Evolutionary conservation across 2,888 invertebrate genomes (phyloP).

Genomic region (Eupithecia inturbata): DNA sequence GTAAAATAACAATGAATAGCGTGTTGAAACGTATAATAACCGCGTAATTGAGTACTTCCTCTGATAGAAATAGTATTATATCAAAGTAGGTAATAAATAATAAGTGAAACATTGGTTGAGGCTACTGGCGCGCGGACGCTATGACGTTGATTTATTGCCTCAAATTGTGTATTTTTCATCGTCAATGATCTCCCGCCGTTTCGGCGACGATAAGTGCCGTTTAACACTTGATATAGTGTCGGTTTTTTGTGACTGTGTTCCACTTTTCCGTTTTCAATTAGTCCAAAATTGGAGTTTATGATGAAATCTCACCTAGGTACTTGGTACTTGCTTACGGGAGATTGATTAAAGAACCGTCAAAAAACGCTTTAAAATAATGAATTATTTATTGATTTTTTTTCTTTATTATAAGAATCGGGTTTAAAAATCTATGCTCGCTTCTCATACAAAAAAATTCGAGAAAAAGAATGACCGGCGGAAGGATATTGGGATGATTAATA

Average conservation of each 20-base stretch:
- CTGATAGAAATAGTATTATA: constrained; percentile 66
- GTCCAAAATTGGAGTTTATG: constrained; percentile 75
- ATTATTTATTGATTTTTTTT: too few relatives aligned
- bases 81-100: constrained; percentile 74
- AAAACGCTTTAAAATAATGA: constrained; percentile 55
- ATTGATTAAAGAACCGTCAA: constrained; percentile 59
- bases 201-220: constrained; percentile 81
- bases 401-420: constrained; percentile 50
- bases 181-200: constrained; percentile 74
- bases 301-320: constrained; percentile 58
- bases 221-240: constrained; percentile 84
- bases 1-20: constrained; percentile 42
- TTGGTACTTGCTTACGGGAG: constrained; percentile 33
- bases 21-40: constrained; percentile 51
- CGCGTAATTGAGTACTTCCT: constrained; percentile 67
- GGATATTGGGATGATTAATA: too few relatives aligned
- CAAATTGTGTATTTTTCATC: constrained; percentile 84
- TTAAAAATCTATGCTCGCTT: constrained; percentile 17
- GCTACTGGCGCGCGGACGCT: constrained; percentile 62
- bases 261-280: constrained; percentile 82
- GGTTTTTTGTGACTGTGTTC: constrained; percentile 78
- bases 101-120: constrained; percentile 66
- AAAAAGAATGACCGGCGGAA: too few relatives aligned
- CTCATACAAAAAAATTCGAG: background rate
- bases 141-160: constrained; percentile 78